These are phyloP conservation scores for Leucoma salicis DNA, from an alignment of 2,888 invertebrate species.

Conservation along the genomic window DNA sequence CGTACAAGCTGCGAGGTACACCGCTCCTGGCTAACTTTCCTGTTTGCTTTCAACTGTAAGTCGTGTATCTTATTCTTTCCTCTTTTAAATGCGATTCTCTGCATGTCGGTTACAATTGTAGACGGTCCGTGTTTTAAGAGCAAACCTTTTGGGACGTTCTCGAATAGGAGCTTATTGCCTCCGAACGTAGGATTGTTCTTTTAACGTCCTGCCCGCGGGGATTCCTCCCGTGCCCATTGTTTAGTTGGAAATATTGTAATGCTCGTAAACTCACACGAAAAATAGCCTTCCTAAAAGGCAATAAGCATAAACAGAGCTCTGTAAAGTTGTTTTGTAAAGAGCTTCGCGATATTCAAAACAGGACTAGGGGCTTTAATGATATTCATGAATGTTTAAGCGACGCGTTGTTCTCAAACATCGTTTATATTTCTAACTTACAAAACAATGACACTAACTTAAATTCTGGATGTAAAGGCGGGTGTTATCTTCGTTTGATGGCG, in stretches of 20 bases:
- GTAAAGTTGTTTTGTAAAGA: conserved; percentile 50
- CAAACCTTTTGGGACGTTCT: conserved; percentile 63
- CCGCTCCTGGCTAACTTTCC: conserved; percentile 60
- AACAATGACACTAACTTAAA: conserved; percentile 79
- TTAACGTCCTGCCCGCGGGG: conserved; percentile 47
- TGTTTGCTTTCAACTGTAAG: conserved; percentile 60
- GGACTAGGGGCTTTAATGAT: conserved; percentile 66
- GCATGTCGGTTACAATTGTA: conserved; percentile 64
- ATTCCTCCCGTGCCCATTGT: conserved; percentile 42
- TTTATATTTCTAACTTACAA: conserved; percentile 75
- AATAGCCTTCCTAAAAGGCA: conserved; percentile 56
- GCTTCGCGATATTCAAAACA: conserved; percentile 63
- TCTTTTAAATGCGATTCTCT: conserved; percentile 65
- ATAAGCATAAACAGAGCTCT: conserved; percentile 63
- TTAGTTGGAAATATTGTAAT: conserved; percentile 56
- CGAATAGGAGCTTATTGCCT: conserved; percentile 66
- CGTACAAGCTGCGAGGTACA: conserved; percentile 46
- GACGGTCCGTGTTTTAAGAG: conserved; percentile 61
- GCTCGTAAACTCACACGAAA: conserved; percentile 38
- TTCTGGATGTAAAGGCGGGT: conserved; percentile 66
- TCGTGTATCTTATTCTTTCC: conserved; percentile 56
- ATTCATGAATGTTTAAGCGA: conserved; percentile 76
- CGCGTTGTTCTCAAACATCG: conserved; percentile 71
- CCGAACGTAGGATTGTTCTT: conserved; percentile 57
- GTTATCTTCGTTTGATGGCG: conserved; percentile 73